Percentiles rank a stretch among this genome's conserved stretches.
phyloP scores from a whole-genome alignment of 2,113 vertebrate species.

The Plotosus lineatus region DNA sequence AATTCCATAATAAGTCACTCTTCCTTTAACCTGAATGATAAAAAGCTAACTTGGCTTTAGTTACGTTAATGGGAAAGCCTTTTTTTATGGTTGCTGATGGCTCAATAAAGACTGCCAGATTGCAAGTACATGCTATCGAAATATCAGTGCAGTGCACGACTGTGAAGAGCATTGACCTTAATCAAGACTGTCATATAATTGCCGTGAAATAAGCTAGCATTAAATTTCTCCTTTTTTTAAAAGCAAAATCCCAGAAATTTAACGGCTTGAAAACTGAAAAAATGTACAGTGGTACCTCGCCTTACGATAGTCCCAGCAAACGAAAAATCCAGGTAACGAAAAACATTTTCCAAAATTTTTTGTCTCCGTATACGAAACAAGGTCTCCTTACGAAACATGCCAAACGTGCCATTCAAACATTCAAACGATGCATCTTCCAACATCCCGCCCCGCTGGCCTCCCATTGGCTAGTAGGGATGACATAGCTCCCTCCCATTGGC shows the following conservation, averaged over 20 bases:
- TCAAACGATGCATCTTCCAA: too few relatives aligned
- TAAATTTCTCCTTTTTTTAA: conserved; percentile 68
- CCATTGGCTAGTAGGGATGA: too few relatives aligned
- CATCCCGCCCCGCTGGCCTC: too few relatives aligned
- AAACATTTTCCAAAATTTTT: too few relatives aligned
- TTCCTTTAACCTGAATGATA: conserved; percentile 60
- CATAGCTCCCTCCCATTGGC: too few relatives aligned
- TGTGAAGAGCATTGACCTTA: conserved; percentile 62
- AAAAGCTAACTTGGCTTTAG: conserved; percentile 67
- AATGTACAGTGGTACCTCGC: too few relatives aligned
- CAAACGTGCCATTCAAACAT: too few relatives aligned
- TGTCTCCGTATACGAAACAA: too few relatives aligned
- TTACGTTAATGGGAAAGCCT: conserved; percentile 37
- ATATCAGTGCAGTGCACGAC: conserved; percentile 65
- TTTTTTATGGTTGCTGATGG: conserved; percentile 43
- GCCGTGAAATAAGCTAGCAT: conserved; percentile 68
- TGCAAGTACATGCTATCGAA: conserved; percentile 59
- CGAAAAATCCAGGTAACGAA: too few relatives aligned
- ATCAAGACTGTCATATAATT: conserved; percentile 74
- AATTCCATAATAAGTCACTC: conserved; percentile 70
- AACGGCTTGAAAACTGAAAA: too few relatives aligned
- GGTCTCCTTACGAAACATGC: too few relatives aligned
- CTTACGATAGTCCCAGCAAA: too few relatives aligned
- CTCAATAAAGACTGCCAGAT: conserved; percentile 62
- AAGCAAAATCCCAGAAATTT: conserved; percentile 47